phyloP scores from a whole-genome alignment of 2,113 vertebrate species.

The Nibea coibor region DNA sequence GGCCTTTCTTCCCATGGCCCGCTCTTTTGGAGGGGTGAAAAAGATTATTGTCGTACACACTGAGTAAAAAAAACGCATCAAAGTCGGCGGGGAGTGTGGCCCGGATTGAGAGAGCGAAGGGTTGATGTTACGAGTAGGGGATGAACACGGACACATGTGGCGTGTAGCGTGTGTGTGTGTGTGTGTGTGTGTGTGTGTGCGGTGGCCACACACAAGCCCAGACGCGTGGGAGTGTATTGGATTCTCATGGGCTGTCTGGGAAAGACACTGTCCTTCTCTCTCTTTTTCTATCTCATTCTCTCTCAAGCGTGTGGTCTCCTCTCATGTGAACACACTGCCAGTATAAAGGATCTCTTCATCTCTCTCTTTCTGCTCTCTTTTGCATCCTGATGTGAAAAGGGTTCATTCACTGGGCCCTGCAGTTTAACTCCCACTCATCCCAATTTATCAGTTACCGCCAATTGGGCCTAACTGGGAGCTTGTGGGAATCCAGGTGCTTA shows the following conservation, averaged over 20 bases:
- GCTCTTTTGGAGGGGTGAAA: slow-evolving; percentile 74
- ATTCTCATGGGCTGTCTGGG: slow-evolving; percentile 76
- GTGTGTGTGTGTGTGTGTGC: slow-evolving; percentile 40
- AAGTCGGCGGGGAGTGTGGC: slow-evolving; percentile 74
- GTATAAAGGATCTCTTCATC: slow-evolving; percentile 81
- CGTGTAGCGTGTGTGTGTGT: slow-evolving; percentile 50
- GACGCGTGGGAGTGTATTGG: slow-evolving; percentile 79
- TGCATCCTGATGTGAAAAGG: slow-evolving; percentile 74
- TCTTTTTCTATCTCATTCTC: slow-evolving; percentile 59
- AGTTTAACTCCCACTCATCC: slow-evolving; percentile 67
- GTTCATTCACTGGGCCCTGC: slow-evolving; percentile 72
- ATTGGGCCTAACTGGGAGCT: slow-evolving; percentile 78
- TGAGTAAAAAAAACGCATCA: slow-evolving; percentile 69
- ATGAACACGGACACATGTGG: slow-evolving; percentile 69
- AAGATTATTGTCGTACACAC: slow-evolving; percentile 83
- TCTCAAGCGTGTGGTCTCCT: slow-evolving; percentile 74
- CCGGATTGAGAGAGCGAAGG: slow-evolving; percentile 69
- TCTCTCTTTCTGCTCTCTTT: slow-evolving; percentile 55
- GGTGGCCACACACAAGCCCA: slow-evolving; percentile 75
- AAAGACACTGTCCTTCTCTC: slow-evolving; percentile 76
- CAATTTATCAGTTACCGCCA: slow-evolving; percentile 80
- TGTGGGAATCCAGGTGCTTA: slow-evolving; percentile 84
- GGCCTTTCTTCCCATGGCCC: slow-evolving; percentile 75
- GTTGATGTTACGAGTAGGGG: slow-evolving; percentile 68
- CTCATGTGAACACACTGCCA: slow-evolving; percentile 75